These are phyloP conservation scores for Corythucha ciliata DNA, from an alignment of 2,888 invertebrate genomes.

Conservation along the genomic window DNA sequence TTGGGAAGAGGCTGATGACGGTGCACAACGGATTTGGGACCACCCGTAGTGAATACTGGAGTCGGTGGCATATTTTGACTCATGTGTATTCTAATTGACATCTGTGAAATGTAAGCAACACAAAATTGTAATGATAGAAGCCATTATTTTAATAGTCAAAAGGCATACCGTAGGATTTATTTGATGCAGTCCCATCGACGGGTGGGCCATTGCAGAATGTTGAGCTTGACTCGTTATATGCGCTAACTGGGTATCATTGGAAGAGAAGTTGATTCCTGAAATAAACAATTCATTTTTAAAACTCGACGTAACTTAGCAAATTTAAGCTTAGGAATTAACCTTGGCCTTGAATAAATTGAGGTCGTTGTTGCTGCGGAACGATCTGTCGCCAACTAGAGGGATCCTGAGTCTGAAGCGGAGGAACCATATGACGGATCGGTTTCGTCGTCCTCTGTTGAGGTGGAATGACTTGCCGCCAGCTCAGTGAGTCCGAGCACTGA, in stretches of 20 bases:
- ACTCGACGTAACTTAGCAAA: no score
- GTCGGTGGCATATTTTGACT: conserved; percentile 24
- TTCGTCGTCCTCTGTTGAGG: no score
- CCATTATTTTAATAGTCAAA: not conserved
- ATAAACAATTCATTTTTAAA: no score
- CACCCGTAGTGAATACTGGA: conserved; percentile 12
- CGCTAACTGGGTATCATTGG: conserved; percentile 18
- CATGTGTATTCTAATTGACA: conserved; percentile 30
- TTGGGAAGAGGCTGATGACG: conserved; percentile 43
- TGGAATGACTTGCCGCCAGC: no score
- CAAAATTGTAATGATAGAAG: not conserved
- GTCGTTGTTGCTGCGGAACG: conserved; percentile 26
- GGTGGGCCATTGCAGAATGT: conserved; percentile 33
- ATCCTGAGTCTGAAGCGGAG: conserved; percentile 10
- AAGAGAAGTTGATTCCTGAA: conserved; percentile 22
- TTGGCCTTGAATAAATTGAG: conserved; percentile 30
- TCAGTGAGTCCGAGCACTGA: no score
- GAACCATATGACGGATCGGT: conserved; percentile 10
- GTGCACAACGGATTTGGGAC: conserved; percentile 15
- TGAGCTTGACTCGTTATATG: conserved; percentile 26
- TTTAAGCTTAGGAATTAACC: conserved; percentile 9
- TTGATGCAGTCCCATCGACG: conserved; percentile 40
- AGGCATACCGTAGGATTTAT: conserved; percentile 38
- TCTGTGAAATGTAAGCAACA: no score
- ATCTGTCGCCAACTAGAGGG: conserved; percentile 20